Base-by-base conservation (phyloP, 2,113 vertebrate species). In the Falco punctatus region DNA sequence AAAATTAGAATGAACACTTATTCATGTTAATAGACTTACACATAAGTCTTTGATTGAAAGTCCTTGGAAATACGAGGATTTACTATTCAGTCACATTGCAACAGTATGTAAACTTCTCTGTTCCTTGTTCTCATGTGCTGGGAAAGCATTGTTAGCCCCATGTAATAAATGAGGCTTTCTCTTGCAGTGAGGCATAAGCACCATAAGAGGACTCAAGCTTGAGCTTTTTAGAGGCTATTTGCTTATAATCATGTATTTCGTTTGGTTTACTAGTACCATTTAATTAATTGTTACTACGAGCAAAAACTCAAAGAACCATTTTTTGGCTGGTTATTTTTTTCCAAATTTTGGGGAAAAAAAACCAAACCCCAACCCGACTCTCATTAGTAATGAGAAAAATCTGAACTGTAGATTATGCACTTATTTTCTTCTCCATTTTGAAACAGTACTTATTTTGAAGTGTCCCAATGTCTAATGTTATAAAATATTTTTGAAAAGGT, bases 101-200 rank as follows among this genome's bases (percentile, higher is more conserved):
- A 11, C 17, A 55, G 6, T 11, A 28, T 0, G 0, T 38, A 44
- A 67, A 42, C 7, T 18, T 54, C 51, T 57, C 28, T 22, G 26
- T 35, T 88, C 24, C 28, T 38, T 82, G 6, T 48, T 72, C 22
- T 35, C 19, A 15, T 23, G 13, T n/a, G 9, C 30, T 69, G 9
- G 13, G 28, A 59, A 70, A 59, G 1, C 21, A 40, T 49, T 51
- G 57, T 66, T 52, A 79, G 5, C 10, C 15, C 7, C 13, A 21
- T 58, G 54, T 49, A 69, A 69, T 9, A 62, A 22, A 8, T 35
- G 7, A 75, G 2, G 5, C 5, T 12, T 7, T 33, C 18, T 35
- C 19, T 46, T 32, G 10, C 40, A 74, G 9, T 15, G 15, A 88
- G 48, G 15, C 11, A 26, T 42, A 61, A 81, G 16, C 18, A 38